Conservation (phyloP, 1,140 invertebrate genomes). For the Caenorhabditis brenneri region DNA sequence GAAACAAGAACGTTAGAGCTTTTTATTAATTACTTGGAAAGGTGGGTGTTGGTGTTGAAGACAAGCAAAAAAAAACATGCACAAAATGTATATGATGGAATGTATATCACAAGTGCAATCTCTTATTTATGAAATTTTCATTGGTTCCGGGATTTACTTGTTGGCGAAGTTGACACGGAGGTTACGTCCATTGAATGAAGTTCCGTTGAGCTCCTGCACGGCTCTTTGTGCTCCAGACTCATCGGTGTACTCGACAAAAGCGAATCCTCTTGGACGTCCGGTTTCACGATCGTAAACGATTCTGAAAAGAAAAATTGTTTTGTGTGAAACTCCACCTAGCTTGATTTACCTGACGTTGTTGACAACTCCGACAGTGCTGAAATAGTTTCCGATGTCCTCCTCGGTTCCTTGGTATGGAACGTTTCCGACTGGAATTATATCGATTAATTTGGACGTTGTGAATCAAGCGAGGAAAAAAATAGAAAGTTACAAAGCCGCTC, state of each 20-base stretch:
- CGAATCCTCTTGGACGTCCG: constrained; percentile 99
- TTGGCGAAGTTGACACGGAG: constrained; percentile 81
- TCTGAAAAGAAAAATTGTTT: too few relatives aligned
- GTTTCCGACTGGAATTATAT: constrained; percentile 83
- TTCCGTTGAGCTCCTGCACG: constrained; percentile 96
- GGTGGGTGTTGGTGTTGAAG: not conserved
- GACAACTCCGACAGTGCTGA: constrained; percentile 91
- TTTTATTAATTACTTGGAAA: constrained; percentile 3
- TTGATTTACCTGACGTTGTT: too few relatives aligned
- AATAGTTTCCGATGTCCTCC: constrained; percentile 97
- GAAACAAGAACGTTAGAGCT: too few relatives aligned
- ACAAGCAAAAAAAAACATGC: not conserved
- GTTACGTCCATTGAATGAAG: constrained; percentile 94
- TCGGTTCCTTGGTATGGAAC: constrained; percentile 98
- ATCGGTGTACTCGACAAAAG: constrained; percentile 91
- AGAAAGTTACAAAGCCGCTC: constrained; percentile 18
- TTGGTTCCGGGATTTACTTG: constrained; percentile 55
- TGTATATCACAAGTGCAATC: constrained; percentile 43
- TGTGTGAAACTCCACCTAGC: too few relatives aligned
- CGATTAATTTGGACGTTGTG: not conserved
- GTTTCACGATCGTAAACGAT: constrained; percentile 89
- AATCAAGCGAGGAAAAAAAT: not conserved
- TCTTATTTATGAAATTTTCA: not conserved
- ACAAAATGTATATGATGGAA: constrained; percentile 22
- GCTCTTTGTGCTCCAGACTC: constrained; percentile 92